Evolutionary conservation across 2,888 invertebrate species (phyloP), one percentile per base, ranked within the genome.

Genomic region (Tachina lurida): DNA sequence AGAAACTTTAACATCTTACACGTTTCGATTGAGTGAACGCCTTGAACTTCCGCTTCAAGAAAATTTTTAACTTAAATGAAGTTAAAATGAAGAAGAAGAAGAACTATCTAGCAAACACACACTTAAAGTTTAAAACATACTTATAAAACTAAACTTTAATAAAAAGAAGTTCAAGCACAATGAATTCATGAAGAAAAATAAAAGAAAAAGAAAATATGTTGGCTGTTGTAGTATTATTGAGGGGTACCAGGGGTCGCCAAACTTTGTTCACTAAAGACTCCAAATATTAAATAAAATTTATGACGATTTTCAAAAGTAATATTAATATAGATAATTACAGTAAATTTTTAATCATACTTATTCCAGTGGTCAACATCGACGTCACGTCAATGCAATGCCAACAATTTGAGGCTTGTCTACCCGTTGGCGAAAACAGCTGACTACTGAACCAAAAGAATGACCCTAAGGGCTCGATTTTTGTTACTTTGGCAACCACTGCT

Each of bases 21-120:
- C 88, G 90, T 89, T 91, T 90, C 91, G 91, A 90, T 90, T 91
- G 90, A 91, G 90, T 90, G 90, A 91, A 91, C 89, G 90, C 91
- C 91, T 91, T 91, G 91, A 91, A 91, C 91, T 91, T 91, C 91
- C 91, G 90, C 89, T 90, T 86, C 45, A 60, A 87, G 88, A 54
- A 58, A 31, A 52, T 13, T n/a, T n/a, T 68, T 4, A 60, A 58
- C 41, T 56, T 63, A 10, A 80, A 54, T 43, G 19, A 56, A 58
- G n/a, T 73, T 41, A 15, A 67, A 58, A 47, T 8, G 45, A 54
- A 58, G 68, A 45, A 63, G 31, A 56, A 74, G 45, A 81, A 63
- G 31, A 56, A 49, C 49, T 74, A 41, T 54, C 58, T 12, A 43
- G 62, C 19, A 70, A 39, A 63, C 19, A 68, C 19, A 68, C 13